Base-by-base conservation (phyloP, 2,797 vertebrate genomes). In the Etheostoma nigrum region DNA sequence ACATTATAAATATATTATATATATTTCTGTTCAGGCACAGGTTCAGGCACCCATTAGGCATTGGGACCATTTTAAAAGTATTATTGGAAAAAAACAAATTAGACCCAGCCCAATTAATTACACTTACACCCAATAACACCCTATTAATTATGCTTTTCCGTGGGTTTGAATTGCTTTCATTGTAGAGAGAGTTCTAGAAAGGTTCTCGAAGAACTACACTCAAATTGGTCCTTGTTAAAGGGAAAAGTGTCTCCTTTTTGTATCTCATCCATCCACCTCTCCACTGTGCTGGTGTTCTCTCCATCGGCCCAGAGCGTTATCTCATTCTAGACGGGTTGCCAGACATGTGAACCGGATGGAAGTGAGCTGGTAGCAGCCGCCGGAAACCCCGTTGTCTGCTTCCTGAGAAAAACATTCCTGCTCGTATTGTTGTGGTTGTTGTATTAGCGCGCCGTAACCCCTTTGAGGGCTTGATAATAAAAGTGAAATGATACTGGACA, bases 371-470 rank as follows among this genome's bases (percentile, higher is more conserved):
- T 65, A 74, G 83, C 76, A 75, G 72, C 82, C 15, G n/a, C 75
- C 79, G 87, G 89, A 91, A 93, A 92, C 62, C 67, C 82, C 85
- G 65, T 51, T 52, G 13, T 79, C 78, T 76, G 70, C 85, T 91
- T 93, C 93, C 93, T 88, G 84, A 47, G 27, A 88, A 87, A 40
- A 92, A 88, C 87, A 84, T 77, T 87, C 80, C 84, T 51, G 25
- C 57, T 70, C 15, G 42, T 79, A 87, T 92, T 91, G 87, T 92
- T 87, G 67, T 85, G 70, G 60, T 82, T 48, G 62, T 84, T 90
- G 85, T 77, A 83, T 60, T 72, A 83, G 45, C 21, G 5, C 27
- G 45, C 9, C 1, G 51, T 67, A 21, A 57, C 77, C 76, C 45
- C 70, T 45, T 71, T 23, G 21, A 47, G 45, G 45, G 49, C 19